A percentile compares a stretch with the other conserved stretches of the same genome.
Evolutionary conservation across 2,113 vertebrate species (phyloP).

Genomic region (Meles meles): DNA sequence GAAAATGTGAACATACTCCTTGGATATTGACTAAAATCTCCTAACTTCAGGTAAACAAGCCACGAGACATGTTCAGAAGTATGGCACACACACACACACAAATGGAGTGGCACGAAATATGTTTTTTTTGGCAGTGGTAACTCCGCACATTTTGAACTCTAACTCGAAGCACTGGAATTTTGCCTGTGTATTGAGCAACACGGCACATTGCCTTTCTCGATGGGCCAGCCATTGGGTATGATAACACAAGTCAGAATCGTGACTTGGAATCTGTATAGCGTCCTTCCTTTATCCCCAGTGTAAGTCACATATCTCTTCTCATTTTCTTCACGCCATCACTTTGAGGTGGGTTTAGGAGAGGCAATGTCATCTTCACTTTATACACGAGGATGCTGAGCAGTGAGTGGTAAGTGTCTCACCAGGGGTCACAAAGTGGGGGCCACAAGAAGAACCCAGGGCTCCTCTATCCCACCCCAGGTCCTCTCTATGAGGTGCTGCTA

Average conservation of each 20-base stretch:
- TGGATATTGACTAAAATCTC: slow-evolving; percentile 80
- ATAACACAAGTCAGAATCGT: not conserved
- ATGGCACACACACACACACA: slow-evolving; percentile 71
- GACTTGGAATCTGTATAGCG: not conserved
- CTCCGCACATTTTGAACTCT: slow-evolving; percentile 60
- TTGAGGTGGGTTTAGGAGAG: not conserved
- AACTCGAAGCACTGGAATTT: not conserved
- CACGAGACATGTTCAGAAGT: slow-evolving; percentile 78
- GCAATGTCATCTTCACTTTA: not conserved
- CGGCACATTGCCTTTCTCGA: not conserved
- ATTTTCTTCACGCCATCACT: not conserved
- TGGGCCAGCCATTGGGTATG: not conserved
- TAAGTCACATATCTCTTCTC: not conserved
- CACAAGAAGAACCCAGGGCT: not conserved
- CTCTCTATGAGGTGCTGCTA: not conserved
- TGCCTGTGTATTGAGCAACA: slow-evolving; percentile 52
- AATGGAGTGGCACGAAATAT: slow-evolving; percentile 58
- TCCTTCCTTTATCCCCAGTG: not conserved
- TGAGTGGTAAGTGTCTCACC: not conserved
- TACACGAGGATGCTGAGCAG: not conserved
- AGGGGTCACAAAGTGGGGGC: not conserved
- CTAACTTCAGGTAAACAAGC: slow-evolving; percentile 79
- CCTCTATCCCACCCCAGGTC: not conserved
- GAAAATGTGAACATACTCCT: slow-evolving; percentile 74
- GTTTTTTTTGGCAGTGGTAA: slow-evolving; percentile 69